A percentile compares a stretch with the other conserved stretches of the same genome.
Evolutionary conservation across 2,113 vertebrate genomes (phyloP).

Genomic region (Nycticorax nycticorax): DNA sequence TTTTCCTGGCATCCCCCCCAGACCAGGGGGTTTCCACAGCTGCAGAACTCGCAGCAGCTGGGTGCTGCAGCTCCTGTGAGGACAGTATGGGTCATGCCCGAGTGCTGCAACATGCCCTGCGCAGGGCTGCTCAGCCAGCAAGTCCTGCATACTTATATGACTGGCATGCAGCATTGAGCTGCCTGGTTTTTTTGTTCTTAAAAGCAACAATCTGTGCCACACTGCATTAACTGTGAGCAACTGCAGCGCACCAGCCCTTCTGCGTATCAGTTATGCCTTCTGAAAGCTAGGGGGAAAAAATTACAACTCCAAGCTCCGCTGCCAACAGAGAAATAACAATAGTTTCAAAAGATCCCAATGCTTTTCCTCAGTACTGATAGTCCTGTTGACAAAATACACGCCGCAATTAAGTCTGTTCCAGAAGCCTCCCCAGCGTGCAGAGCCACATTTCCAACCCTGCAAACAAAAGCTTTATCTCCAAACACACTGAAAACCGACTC

Average conservation of each 20-base stretch:
- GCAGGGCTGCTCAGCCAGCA: neutral
- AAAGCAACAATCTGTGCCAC: no score
- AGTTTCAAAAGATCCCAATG: neutral
- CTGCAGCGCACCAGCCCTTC: neutral
- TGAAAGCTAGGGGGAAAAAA: neutral
- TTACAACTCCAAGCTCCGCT: neutral
- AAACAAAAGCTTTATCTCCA: constrained; percentile 47
- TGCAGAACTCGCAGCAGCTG: neutral
- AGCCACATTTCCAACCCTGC: constrained; percentile 1
- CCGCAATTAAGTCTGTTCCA: neutral
- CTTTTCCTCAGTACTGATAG: constrained; percentile 5
- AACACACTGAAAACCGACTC: neutral
- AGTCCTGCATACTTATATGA: neutral
- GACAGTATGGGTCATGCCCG: neutral
- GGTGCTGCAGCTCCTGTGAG: neutral
- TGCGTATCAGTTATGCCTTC: neutral
- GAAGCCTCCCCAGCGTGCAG: neutral
- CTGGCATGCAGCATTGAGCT: neutral
- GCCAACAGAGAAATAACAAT: constrained; percentile 22
- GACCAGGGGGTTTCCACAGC: neutral
- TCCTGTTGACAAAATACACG: constrained; percentile 49
- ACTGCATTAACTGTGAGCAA: neutral
- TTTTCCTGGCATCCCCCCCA: fast-evolving
- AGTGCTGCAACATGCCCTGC: neutral
- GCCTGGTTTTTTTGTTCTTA: no score